Base-by-base conservation (phyloP, 2,888 invertebrate genomes). In the Dione juno region DNA sequence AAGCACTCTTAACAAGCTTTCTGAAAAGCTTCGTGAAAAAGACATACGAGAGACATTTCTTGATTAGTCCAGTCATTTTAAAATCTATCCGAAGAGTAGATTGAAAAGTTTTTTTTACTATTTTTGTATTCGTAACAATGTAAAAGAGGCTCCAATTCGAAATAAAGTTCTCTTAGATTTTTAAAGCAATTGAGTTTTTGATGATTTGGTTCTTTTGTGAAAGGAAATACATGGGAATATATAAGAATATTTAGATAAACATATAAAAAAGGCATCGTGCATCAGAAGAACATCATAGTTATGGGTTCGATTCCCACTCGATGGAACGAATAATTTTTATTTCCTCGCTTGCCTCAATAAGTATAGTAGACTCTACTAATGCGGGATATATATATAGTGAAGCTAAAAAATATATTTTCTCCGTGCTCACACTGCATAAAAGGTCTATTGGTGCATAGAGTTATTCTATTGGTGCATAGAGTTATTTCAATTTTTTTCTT, bases 61-160 rank as follows among this genome's bases (percentile, higher is more conserved):
- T 61, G 45, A 61, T 61, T 61, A 45, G 61, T 61, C 45, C 28
- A 61, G 45, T n/a, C 61, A 45, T 45, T 61, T 61, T 45, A 16
- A 45, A n/a, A 61, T 61, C 45, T 45, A 61, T 45, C 45, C 28
- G 14, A 14, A 21, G 28, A 43, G 59, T 28, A 35, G 13, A 61
- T 61, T 61, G 61, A 61, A 61, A 61, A 28, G 14, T 45, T 21
- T 45, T 61, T 61, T 61, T n/a, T 16, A 6, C 13, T 45, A 14
- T 61, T 28, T 43, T 28, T 43, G 21, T 43, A 54, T 28, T 43
- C 16, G 43, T 11, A 14, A 45, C 43, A 28, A 35, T 35, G 28
- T 21, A 45, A 61, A n/a, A 16, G 10, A 37, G 57, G 37, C 57
- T 57, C 16, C 13, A 11, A 16, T 57, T 57, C 7, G 7, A 57